Evolutionary conservation across 2,113 vertebrate genomes (phyloP).

Genomic region (Zosterops lateralis): DNA sequence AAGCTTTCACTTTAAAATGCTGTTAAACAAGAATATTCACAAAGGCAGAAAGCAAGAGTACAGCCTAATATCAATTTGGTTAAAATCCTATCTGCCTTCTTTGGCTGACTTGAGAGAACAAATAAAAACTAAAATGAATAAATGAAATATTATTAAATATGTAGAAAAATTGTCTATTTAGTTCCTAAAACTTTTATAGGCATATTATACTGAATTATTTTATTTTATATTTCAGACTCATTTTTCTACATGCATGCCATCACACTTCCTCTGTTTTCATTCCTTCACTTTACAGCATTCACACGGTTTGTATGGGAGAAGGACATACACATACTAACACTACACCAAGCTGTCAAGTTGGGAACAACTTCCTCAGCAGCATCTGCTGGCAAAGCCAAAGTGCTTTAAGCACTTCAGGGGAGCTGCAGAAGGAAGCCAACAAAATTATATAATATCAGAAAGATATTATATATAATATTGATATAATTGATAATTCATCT

Average conservation of each 20-base stretch:
- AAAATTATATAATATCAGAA: not conserved
- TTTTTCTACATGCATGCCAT: not conserved
- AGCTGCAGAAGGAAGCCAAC: not conserved
- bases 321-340: not conserved
- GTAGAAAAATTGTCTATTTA: not conserved
- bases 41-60: not conserved
- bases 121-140: not conserved
- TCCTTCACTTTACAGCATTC: not conserved
- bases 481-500: not conserved
- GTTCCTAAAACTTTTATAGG: not conserved
- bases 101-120: not conserved
- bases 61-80: not conserved
- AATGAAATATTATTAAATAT: not conserved
- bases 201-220: not conserved
- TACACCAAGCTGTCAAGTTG: not conserved
- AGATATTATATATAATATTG: not conserved
- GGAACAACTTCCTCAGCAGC: not conserved
- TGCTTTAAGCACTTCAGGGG: not conserved
- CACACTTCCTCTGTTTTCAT: not conserved
- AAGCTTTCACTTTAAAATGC: not conserved
- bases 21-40: not conserved
- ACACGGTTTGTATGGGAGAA: not conserved
- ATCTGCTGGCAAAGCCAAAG: not conserved
- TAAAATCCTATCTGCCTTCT: not conserved
- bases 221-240: not conserved